These are phyloP conservation scores for Apoda limacodes DNA, from an alignment of 2,888 invertebrate species.

Conservation along the genomic window DNA sequence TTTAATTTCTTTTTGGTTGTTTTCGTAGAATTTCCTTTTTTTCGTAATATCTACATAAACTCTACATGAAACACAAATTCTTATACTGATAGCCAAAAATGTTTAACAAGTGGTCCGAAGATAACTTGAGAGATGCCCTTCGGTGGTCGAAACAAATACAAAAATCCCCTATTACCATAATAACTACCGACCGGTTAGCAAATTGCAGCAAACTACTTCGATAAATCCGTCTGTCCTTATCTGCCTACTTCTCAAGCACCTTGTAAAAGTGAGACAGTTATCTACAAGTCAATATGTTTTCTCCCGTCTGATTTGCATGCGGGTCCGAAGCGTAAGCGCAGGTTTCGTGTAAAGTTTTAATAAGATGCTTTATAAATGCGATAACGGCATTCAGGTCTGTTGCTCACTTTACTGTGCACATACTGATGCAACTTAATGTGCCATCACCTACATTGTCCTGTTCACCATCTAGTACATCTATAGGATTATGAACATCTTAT, in stretches of 20 bases:
- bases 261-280: conserved; percentile 22
- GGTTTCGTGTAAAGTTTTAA: conserved; percentile 31
- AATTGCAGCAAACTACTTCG: not conserved
- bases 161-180: not conserved
- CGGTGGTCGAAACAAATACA: conserved; percentile 8
- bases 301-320: conserved; percentile 35
- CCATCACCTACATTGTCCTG: too few relatives aligned
- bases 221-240: conserved; percentile 17
- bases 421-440: too few relatives aligned
- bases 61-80: too few relatives aligned
- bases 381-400: conserved; percentile 28
- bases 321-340: conserved; percentile 23
- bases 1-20: too few relatives aligned
- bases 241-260: conserved; percentile 3
- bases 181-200: conserved; percentile 1
- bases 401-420: not conserved
- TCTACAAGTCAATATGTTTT: conserved; percentile 19
- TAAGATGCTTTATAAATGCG: conserved; percentile 38
- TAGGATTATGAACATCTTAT: too few relatives aligned
- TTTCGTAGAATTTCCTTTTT: too few relatives aligned
- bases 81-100: too few relatives aligned
- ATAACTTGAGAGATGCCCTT: conserved; percentile 6
- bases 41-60: too few relatives aligned
- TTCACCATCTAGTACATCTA: too few relatives aligned
- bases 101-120: too few relatives aligned